Percentiles rank a stretch among this genome's conserved stretches.
phyloP scores from a whole-genome alignment of 2,797 vertebrate species.

The Champsocephalus gunnari region DNA sequence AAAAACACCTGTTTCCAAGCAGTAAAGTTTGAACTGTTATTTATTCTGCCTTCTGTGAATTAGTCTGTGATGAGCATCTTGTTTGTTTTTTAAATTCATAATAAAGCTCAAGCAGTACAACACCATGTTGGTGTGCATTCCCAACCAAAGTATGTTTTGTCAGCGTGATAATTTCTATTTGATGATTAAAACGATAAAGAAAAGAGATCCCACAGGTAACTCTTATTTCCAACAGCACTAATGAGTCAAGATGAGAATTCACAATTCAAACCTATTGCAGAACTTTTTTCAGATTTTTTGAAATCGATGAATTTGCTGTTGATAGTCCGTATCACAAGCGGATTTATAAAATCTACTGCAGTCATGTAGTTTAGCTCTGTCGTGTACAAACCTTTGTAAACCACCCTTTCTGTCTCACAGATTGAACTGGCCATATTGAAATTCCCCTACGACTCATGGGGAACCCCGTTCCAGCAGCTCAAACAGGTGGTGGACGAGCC shows the following conservation, averaged over 20 bases:
- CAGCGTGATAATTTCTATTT: neutral
- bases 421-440: constrained; percentile 97
- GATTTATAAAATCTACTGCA: neutral
- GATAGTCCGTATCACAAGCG: neutral
- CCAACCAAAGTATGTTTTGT: constrained; percentile 1
- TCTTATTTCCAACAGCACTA: neutral
- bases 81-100: neutral
- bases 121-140: neutral
- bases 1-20: neutral
- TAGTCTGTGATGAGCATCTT: neutral
- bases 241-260: constrained; percentile 30
- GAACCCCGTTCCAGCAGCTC: constrained; percentile 98
- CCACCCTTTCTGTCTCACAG: constrained; percentile 67
- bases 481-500: constrained; percentile 99
- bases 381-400: neutral
- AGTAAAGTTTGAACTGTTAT: neutral
- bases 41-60: neutral
- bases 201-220: neutral
- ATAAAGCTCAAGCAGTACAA: neutral
- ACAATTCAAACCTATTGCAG: no score
- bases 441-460: constrained; percentile 98
- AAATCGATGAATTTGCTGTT: neutral
- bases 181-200: neutral
- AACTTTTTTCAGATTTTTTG: neutral
- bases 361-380: neutral